Conservation (phyloP, 2,888 invertebrate species). For the Eupithecia vulgata region DNA sequence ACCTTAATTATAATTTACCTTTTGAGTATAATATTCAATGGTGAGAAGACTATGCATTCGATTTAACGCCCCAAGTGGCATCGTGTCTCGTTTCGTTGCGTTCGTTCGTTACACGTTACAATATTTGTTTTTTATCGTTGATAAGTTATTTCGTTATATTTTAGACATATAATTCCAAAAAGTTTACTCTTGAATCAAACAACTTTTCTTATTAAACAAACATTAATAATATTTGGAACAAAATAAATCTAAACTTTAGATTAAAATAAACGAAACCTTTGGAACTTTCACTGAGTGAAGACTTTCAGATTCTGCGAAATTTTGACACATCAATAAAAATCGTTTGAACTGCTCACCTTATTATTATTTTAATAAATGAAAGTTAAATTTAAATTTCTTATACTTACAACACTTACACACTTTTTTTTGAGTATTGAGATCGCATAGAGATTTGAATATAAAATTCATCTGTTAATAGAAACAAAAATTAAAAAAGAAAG, state of each 20-base stretch:
- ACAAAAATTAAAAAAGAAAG: background rate
- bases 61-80: background rate
- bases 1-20: too few species aligned
- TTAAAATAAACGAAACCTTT: constrained; percentile 45
- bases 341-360: background rate
- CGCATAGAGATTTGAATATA: too few species aligned
- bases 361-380: background rate
- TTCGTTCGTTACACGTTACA: background rate
- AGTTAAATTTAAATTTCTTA: background rate
- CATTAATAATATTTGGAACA: constrained; percentile 45
- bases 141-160: constrained; percentile 21
- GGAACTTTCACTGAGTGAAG: constrained; percentile 40
- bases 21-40: background rate
- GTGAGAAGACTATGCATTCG: background rate
- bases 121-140: background rate
- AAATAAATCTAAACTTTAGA: constrained; percentile 47
- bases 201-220: constrained; percentile 47
- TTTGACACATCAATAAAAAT: background rate
- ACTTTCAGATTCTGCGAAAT: constrained; percentile 36
- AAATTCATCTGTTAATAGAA: too few species aligned
- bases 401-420: background rate
- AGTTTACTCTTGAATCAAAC: constrained; percentile 43
- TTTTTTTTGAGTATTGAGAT: too few species aligned
- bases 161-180: constrained; percentile 28
- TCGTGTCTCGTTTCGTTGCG: background rate